Conservation (phyloP, 1,140 invertebrate genomes). For the Elymnias hypermnestra region DNA sequence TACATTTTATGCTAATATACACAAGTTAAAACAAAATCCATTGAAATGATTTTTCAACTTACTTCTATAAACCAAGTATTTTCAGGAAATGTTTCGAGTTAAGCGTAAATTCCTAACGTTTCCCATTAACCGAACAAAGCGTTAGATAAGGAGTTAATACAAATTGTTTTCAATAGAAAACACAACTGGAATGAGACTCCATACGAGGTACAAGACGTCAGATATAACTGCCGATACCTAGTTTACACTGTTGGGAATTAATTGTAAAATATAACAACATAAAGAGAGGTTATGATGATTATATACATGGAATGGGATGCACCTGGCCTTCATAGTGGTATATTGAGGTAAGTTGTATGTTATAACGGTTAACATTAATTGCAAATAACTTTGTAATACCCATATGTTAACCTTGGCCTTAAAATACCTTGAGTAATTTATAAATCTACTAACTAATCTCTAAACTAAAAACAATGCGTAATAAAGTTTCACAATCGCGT, state of each 20-base stretch:
- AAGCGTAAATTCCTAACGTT: too few relatives aligned
- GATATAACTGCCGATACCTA: conserved; percentile 12
- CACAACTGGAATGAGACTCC: background rate
- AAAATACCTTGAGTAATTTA: too few relatives aligned
- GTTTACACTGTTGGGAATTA: conserved; percentile 7
- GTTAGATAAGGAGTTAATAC: background rate
- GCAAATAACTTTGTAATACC: background rate
- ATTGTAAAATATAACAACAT: conserved; percentile 12
- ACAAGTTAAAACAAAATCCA: too few relatives aligned
- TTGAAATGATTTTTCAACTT: too few relatives aligned
- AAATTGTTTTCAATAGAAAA: background rate
- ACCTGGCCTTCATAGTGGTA: conserved; percentile 2
- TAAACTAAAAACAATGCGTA: too few relatives aligned
- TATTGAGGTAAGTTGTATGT: conserved; percentile 1
- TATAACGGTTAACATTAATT: conserved; percentile 6
- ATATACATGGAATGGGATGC: conserved; percentile 10
- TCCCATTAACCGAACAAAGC: background rate
- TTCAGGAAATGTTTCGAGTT: too few relatives aligned
- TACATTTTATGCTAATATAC: too few relatives aligned
- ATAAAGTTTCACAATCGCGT: too few relatives aligned
- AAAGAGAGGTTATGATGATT: conserved; percentile 9
- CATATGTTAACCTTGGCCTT: too few relatives aligned
- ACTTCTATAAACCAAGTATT: too few relatives aligned
- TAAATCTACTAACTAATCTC: too few relatives aligned
- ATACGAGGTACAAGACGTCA: conserved; percentile 2